phyloP scores from a whole-genome alignment of 2,113 vertebrate species.

The Varanus salvator region DNA sequence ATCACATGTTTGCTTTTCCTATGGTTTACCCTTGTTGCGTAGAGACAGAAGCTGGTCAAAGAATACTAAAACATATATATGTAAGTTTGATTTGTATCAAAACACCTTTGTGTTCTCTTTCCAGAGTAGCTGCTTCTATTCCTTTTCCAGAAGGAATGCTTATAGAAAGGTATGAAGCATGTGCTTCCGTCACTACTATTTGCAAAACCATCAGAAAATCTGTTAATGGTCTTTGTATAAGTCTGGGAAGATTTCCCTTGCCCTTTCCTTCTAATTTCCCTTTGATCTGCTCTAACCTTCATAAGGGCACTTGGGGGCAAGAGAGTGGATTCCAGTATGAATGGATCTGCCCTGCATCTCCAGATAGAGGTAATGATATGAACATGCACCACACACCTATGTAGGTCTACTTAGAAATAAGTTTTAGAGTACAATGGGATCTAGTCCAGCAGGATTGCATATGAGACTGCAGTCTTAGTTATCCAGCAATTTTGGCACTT shows the following conservation, averaged over 20 bases:
- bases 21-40: constrained; percentile 31
- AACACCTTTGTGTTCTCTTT: constrained; percentile 3
- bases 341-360: background rate
- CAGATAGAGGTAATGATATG: background rate
- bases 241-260: background rate
- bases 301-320: background rate
- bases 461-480: background rate
- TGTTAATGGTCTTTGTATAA: background rate
- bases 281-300: background rate
- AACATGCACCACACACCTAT: background rate
- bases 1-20: constrained; percentile 31
- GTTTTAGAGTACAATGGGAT: background rate
- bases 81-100: background rate
- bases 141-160: background rate
- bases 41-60: background rate
- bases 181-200: background rate
- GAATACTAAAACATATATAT: background rate
- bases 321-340: background rate
- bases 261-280: background rate
- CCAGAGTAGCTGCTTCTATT: background rate
- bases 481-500: background rate
- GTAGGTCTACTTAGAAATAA: background rate
- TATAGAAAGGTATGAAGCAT: background rate
- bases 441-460: background rate
- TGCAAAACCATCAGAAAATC: accelerated